Evolutionary conservation across 2,113 vertebrate genomes (phyloP), one percentile per base, ranked within the genome.

Genomic region (Mobula hypostoma): DNA sequence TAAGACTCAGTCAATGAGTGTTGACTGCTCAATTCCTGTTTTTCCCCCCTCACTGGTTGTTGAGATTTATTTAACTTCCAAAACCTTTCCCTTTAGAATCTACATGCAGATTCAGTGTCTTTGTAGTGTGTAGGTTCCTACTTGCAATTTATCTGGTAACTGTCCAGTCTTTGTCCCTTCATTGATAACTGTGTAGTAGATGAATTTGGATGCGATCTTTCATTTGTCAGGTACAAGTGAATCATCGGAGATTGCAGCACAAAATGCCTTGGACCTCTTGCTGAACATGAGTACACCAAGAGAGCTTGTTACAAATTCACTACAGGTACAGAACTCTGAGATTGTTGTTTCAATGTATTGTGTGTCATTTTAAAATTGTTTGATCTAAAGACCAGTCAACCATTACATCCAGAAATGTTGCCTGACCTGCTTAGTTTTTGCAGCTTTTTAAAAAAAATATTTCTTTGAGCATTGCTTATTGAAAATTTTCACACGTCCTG

Each of bases 201-300:
- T 79, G 61, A 79, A 48, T 72, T 40, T 70, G 8, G 8, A 48
- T 93, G 5, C 24, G 24, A 29, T 74, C 36, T 93, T 56, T 19
- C n/a, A 32, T 40, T 9, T 74, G 40, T 0, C 72, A 96, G 96
- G 95, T 96, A 97, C 96, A 94, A 97, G 97, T 6, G 97, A 95
- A 94, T 97, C 97, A 0, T 96, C 97, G 0, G 98, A 98, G 0
- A 95, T 99, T 94, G 97, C 98, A 32, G 98, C 98, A 0, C 98
- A 98, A 95, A 98, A 98, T 0, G 99, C 98, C 7, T 96, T 99
- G 94, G 98, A 99, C 94, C 97, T 99, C 17, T 96, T 99, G 94
- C 96, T 99, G 94, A 99, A 99, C 94, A 98, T 99, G 98, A 99
- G 99, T 0, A 94, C 98, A 0, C 98, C 98, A 80, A 96, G 98